Conservation (phyloP, 2,797 vertebrate genomes). For the Ciconia nigra region DNA sequence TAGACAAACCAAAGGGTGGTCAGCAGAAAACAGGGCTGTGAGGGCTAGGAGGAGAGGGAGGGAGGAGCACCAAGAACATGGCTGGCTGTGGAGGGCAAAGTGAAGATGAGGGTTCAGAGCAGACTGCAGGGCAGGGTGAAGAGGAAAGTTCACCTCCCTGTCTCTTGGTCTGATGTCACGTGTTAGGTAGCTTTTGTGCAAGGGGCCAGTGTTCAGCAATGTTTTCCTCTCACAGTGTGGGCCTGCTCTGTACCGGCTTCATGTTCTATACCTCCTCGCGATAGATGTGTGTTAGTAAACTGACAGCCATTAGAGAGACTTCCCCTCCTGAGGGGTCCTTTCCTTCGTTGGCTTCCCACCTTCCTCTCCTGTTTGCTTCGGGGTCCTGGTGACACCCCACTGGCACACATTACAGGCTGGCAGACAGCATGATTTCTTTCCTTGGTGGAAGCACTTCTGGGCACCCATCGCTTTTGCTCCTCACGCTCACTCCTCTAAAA, state of each 20-base stretch:
- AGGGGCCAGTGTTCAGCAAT: accelerated
- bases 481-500: background rate
- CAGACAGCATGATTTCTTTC: background rate
- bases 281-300: background rate
- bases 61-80: background rate
- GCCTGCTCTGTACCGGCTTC: background rate
- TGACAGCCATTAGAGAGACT: accelerated
- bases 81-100: background rate
- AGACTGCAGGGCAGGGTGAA: background rate
- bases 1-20: background rate
- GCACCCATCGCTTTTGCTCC: accelerated
- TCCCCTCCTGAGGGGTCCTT: background rate
- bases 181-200: background rate
- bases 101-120: background rate
- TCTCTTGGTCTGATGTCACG: background rate
- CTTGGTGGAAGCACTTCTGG: background rate
- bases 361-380: background rate
- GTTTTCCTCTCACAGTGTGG: background rate
- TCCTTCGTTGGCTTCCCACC: background rate
- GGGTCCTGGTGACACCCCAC: background rate
- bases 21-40: background rate
- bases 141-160: background rate
- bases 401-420: accelerated
- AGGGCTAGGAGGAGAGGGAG: background rate
- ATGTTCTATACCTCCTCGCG: accelerated